Percentiles rank a stretch among this genome's conserved stretches.
These are phyloP conservation scores for Mystacides longicornis DNA, from an alignment of 2,888 invertebrate species.

Conservation along the genomic window DNA sequence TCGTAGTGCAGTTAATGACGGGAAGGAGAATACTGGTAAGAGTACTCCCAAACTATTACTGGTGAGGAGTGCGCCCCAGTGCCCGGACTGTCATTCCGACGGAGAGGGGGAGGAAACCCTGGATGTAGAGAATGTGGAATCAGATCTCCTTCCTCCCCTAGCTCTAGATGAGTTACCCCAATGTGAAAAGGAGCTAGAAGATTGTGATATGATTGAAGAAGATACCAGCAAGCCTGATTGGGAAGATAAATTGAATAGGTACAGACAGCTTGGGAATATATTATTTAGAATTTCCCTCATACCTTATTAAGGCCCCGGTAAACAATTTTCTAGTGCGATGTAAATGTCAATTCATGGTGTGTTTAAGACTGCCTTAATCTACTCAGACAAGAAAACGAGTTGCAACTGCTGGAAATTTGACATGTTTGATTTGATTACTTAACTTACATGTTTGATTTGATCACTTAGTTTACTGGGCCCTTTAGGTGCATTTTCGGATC, in stretches of 20 bases:
- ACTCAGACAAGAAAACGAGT: too few relatives aligned
- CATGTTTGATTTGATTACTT: too few relatives aligned
- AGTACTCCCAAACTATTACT: slow-evolving; percentile 30
- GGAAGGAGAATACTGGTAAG: slow-evolving; percentile 25
- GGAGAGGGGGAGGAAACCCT: slow-evolving; percentile 15
- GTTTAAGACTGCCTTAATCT: too few relatives aligned
- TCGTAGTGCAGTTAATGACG: slow-evolving; percentile 27
- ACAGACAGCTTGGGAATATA: too few relatives aligned
- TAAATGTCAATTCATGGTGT: too few relatives aligned
- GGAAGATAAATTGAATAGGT: slow-evolving; percentile 29
- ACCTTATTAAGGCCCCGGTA: too few relatives aligned
- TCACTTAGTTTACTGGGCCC: too few relatives aligned
- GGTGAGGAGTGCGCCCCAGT: slow-evolving; percentile 28
- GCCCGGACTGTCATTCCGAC: slow-evolving; percentile 23
- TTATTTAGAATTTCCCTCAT: too few relatives aligned
- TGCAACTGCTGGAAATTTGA: too few relatives aligned
- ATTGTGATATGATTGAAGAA: slow-evolving; percentile 23
- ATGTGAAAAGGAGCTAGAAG: slow-evolving; percentile 21
- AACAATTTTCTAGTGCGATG: too few relatives aligned
- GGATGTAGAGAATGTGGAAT: slow-evolving; percentile 22
- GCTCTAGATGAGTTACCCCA: slow-evolving; percentile 23
- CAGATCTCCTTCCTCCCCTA: slow-evolving; percentile 23
- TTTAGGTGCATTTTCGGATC: too few relatives aligned
- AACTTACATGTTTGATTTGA: too few relatives aligned
- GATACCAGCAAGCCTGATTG: slow-evolving; percentile 26